Evolutionary conservation across 2,888 invertebrate species (phyloP).

Genomic region (Fissipunctia ypsillon): DNA sequence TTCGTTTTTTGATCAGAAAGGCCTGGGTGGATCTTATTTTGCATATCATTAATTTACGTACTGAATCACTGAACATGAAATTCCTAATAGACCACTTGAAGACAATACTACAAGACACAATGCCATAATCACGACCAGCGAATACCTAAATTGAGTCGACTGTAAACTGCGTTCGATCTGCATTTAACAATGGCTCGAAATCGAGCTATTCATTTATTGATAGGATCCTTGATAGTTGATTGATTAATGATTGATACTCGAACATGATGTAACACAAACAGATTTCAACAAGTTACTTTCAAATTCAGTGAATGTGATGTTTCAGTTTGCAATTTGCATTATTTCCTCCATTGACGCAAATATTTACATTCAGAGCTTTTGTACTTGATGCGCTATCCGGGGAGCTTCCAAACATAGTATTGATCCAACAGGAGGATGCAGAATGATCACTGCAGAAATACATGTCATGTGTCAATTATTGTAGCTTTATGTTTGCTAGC

Average conservation of each 20-base stretch:
- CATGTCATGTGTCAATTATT: conserved; percentile 8
- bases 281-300: conserved; percentile 14
- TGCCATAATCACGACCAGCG: not conserved
- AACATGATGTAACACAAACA: conserved; percentile 12
- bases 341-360: conserved; percentile 32
- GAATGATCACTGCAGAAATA: not conserved
- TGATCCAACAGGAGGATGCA: not conserved
- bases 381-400: conserved; percentile 22
- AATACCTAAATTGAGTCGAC: conserved; percentile 30
- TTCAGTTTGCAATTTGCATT: conserved; percentile 10
- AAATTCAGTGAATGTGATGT: not conserved
- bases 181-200: conserved; percentile 19
- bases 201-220: conserved; percentile 6
- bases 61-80: not conserved
- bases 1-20: not conserved
- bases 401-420: conserved; percentile 11
- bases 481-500: not conserved
- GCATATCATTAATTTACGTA: not conserved
- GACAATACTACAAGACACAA: not conserved
- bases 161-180: conserved; percentile 14
- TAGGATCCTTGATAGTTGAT: conserved; percentile 19
- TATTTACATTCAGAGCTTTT: conserved; percentile 17
- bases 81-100: not conserved
- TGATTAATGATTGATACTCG: conserved; percentile 26
- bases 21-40: not conserved